These are phyloP conservation scores for Amphiprion ocellaris DNA, from an alignment of 2,113 vertebrate genomes.

Conservation along the genomic window DNA sequence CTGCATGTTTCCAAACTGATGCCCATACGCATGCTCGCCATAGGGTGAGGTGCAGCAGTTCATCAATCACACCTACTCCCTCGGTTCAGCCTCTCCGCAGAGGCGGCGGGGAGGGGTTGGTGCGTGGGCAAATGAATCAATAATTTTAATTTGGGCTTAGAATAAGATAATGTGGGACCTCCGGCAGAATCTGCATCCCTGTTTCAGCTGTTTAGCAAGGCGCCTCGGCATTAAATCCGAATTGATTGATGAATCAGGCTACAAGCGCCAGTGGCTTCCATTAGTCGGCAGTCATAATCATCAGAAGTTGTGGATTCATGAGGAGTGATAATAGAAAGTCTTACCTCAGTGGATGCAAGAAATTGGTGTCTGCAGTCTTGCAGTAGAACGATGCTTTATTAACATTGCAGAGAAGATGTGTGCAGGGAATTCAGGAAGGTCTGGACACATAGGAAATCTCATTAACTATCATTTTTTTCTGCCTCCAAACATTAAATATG, in stretches of 20 bases:
- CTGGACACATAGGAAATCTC: no score
- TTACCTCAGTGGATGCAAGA: neutral
- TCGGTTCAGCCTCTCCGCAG: conserved; percentile 16
- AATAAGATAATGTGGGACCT: conserved; percentile 20
- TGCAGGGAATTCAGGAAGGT: no score
- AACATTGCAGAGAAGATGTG: no score
- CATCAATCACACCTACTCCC: conserved; percentile 46
- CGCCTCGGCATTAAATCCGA: conserved; percentile 8
- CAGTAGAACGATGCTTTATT: no score
- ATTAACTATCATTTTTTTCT: no score
- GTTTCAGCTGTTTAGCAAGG: neutral
- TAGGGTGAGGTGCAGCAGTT: conserved; percentile 37
- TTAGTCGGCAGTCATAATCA: neutral
- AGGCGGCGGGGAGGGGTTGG: conserved; percentile 1
- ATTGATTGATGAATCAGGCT: conserved; percentile 6
- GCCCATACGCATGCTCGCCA: conserved; percentile 32
- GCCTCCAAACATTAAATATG: no score
- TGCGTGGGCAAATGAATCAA: conserved; percentile 36
- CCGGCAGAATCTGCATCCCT: neutral
- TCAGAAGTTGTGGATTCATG: neutral
- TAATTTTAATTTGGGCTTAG: conserved; percentile 43
- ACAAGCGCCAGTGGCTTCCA: neutral
- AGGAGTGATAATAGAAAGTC: neutral
- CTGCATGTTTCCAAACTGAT: conserved; percentile 50
- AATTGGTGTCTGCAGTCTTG: neutral